Evolutionary conservation across 2,888 invertebrate genomes (phyloP).

Genomic region (Hermaeophaga mercurialis): DNA sequence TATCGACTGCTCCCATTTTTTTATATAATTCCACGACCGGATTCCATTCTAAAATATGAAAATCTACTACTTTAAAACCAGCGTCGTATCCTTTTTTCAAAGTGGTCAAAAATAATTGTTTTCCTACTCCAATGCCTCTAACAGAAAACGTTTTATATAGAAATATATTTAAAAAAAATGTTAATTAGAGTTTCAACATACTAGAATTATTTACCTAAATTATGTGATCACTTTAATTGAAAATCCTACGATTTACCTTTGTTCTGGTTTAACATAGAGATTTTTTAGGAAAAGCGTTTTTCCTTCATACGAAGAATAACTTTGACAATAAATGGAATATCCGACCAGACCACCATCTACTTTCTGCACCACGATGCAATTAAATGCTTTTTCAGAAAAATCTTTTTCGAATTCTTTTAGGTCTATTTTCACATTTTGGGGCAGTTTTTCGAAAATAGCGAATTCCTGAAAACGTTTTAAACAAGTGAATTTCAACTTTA

Average conservation of each 20-base stretch:
- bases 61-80: background rate
- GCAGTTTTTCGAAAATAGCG: constrained; percentile 2
- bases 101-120: background rate
- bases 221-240: too few relatives aligned
- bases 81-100: background rate
- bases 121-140: background rate
- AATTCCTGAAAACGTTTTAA: constrained; percentile 4
- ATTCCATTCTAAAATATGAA: constrained; percentile 9
- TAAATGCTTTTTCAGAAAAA: constrained; percentile 9
- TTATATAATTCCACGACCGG: constrained; percentile 10
- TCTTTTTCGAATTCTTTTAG: constrained; percentile 4
- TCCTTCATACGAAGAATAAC: constrained; percentile 11
- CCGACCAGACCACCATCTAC: background rate
- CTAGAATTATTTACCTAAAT: too few relatives aligned
- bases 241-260: too few relatives aligned
- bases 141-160: too few relatives aligned
- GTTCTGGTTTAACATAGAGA: constrained; percentile 6
- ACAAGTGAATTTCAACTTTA: too few relatives aligned
- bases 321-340: constrained; percentile 10
- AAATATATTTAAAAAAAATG: too few relatives aligned
- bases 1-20: constrained; percentile 8
- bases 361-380: constrained; percentile 3
- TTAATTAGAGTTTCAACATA: too few relatives aligned
- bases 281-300: constrained; percentile 1
- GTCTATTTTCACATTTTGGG: constrained; percentile 1